Base-by-base conservation (phyloP, 2,888 invertebrate species). In the Hydrotaea cyrtoneurina region DNA sequence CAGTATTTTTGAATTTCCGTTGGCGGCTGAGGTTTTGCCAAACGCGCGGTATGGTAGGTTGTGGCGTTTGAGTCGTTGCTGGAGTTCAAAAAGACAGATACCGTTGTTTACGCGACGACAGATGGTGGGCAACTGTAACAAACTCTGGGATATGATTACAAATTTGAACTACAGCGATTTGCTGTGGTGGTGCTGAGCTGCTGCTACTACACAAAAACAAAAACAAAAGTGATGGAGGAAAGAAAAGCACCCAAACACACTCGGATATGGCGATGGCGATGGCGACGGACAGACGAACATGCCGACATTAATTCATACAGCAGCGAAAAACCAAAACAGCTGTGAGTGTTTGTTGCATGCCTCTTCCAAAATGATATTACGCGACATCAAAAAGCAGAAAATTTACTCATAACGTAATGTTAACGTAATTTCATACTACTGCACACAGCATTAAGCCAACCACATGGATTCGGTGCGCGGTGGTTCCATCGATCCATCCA, bases 251-350 rank as follows among this genome's bases (percentile, higher is more conserved):
- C 78, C 66, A 69, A 39, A 43, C 53, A 43, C 53, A 21, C 21
- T 21, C 21, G 21, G 17, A 59, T 59, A 59, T 23, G 1, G 50
- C 69, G n/a, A 79, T 8, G 21, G 17, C 23, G 23, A 59, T 23
- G 1, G 50, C 69, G n/a, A 79, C 39, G 39, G 11, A 78, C 31
- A 77, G 72, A 19, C 36, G 46, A 46, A 50, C 78, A 59, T 88
- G 89, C 88, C 89, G 89, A 89, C 85, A 89, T 85, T 71, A 50
- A 39, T 43, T 17, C 19, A 23, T 59, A 59, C 13, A 39, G 31
- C 57, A 55, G 73, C 53, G 46, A 78, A 76, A 74, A 80, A 57
- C 50, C 59, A 78, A 84, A 84, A 53, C 17, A 59, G 57, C 72
- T 77, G n/a, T n/a, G 77, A 80, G 64, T 23, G 46, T 69, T 69